A percentile compares a stretch with the other conserved stretches of the same genome.
Evolutionary conservation across 2,888 invertebrate genomes (phyloP).

Genomic region (Nebria brevicollis): DNA sequence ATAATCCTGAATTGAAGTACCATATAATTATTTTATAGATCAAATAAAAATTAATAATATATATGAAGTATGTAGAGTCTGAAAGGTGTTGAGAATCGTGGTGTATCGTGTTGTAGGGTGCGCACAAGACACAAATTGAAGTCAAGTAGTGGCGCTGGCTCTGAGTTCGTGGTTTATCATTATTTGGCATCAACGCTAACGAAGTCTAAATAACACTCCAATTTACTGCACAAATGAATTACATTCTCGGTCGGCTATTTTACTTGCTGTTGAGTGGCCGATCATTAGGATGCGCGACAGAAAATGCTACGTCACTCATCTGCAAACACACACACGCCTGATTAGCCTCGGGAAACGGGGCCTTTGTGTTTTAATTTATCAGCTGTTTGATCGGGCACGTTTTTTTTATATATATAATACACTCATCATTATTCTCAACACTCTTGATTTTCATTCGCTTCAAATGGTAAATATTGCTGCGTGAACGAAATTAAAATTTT

Average conservation of each 20-base stretch:
- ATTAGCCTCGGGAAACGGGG: slow-evolving; percentile 17
- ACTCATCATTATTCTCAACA: not conserved
- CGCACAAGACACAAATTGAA: slow-evolving; percentile 12
- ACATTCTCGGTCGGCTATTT: slow-evolving; percentile 35
- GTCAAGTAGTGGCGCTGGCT: slow-evolving; percentile 6
- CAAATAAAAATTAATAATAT: too few species aligned
- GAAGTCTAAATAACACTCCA: slow-evolving; percentile 50
- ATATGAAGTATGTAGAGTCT: too few species aligned
- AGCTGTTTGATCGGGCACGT: slow-evolving; percentile 31
- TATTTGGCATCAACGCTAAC: slow-evolving; percentile 56
- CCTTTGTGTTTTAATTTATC: slow-evolving; percentile 26
- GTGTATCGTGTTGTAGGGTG: too few species aligned
- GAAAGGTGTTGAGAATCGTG: too few species aligned
- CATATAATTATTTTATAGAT: too few species aligned
- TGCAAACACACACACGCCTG: not conserved
- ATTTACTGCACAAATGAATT: slow-evolving; percentile 47
- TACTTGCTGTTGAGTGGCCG: slow-evolving; percentile 33
- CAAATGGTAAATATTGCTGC: too few species aligned
- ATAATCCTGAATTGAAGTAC: too few species aligned
- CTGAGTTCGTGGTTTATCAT: slow-evolving; percentile 57
- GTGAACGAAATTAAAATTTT: too few species aligned
- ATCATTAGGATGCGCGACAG: slow-evolving; percentile 28
- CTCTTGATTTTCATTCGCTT: not conserved
- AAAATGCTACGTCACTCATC: slow-evolving; percentile 34
- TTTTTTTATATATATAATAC: slow-evolving; percentile 29